Base-by-base conservation (phyloP, 2,888 invertebrate genomes). In the Anthophora plumipes region DNA sequence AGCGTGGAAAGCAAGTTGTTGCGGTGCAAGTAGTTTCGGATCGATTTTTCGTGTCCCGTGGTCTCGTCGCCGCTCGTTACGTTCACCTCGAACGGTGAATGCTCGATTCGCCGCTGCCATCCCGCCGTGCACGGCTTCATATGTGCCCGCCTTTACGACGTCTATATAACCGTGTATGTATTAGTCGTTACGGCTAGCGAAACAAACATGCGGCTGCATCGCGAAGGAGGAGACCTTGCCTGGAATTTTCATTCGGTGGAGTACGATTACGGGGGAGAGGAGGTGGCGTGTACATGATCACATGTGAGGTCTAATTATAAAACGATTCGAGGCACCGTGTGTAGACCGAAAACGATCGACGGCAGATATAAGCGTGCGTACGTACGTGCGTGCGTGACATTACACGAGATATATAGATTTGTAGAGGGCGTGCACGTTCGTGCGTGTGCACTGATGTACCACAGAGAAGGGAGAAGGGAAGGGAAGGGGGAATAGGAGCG, bases 1-100 rank as follows among this genome's bases (percentile, higher is more conserved):
- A 67, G 60, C 75, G 81, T 81, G 79, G 76, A 79, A 85, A 87
- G 87, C 87, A 69, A 81, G 76, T 71, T 64, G 70, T 70, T 73
- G 70, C 69, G 59, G 64, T 75, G 80, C 77, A 61, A 60, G 74
- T 77, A 77, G 80, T 83, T 85, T 71, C 43, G 80, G 67, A 84
- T 84, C 83, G 85, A 84, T 85, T 85, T n/a, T 86, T 87, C 82
- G 80, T 81, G 78, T 59, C 54, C 73, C 77, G 75, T 70, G n/a
- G 80, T 77, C 68, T 84, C 80, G 80, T 73, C 80, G 86, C n/a
- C 84, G 81, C 82, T 84, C 80, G 82, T 82, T 85, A 76, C 81
- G 80, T 84, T 83, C 66, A 77, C 77, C 75, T 74, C 70, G 76
- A 59, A 59, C 64, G 48, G 70, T 54, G 78, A 75, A 74, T 64